phyloP scores from a whole-genome alignment of 37 sponge, comb jelly and placozoan genomes.

The Spongilla lacustris region DNA sequence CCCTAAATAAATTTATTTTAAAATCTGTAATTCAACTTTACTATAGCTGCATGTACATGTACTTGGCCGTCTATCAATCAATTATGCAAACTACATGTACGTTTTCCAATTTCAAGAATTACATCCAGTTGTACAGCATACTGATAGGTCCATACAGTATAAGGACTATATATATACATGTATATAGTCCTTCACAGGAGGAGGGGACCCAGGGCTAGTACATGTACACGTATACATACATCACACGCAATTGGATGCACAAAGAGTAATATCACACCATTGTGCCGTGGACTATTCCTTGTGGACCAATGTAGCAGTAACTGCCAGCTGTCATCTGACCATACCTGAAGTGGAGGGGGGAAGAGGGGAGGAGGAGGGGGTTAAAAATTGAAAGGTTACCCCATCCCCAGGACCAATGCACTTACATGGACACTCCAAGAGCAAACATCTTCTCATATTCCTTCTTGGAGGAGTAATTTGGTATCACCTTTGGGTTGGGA shows the following conservation, averaged over 20 bases:
- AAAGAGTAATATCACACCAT: too few species aligned
- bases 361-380: neutral
- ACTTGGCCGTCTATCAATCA: too few species aligned
- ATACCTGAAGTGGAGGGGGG: slow-evolving; percentile 53
- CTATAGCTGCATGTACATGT: too few species aligned
- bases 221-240: neutral
- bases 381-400: neutral
- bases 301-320: slow-evolving; percentile 99
- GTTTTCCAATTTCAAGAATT: too few species aligned
- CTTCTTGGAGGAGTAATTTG: slow-evolving; percentile 91
- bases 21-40: too few species aligned
- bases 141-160: too few species aligned
- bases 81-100: too few species aligned
- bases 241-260: neutral
- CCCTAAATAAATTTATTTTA: too few species aligned
- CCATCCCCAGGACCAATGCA: neutral
- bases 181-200: too few species aligned
- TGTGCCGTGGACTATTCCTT: slow-evolving; percentile 99
- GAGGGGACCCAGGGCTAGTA: too few species aligned
- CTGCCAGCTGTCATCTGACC: slow-evolving; percentile 99
- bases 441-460: slow-evolving; percentile 95
- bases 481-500: slow-evolving; percentile 73
- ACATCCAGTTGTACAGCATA: too few species aligned
- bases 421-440: slow-evolving; percentile 91
- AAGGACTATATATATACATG: too few species aligned